These are phyloP conservation scores for Ips nitidus DNA, from an alignment of 1,140 invertebrate species.

Conservation along the genomic window DNA sequence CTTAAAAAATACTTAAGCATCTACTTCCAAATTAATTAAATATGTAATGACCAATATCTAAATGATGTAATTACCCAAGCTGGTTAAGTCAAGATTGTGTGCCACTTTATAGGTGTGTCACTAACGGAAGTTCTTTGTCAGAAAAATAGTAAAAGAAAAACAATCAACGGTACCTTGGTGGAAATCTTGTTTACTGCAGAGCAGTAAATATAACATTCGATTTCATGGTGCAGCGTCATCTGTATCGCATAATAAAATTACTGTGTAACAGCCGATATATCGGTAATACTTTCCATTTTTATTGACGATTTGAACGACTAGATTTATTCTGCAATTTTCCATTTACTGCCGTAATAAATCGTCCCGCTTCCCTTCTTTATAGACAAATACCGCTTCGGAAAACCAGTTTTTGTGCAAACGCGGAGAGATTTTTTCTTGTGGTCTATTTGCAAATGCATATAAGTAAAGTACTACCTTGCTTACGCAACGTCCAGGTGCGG, in stretches of 20 bases:
- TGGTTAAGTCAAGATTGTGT: too few relatives aligned
- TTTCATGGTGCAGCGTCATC: constrained; percentile 6
- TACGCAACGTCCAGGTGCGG: constrained; percentile 19
- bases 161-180: too few relatives aligned
- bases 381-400: constrained; percentile 12
- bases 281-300: constrained; percentile 13
- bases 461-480: constrained; percentile 8
- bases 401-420: constrained; percentile 23
- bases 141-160: too few relatives aligned
- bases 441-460: constrained; percentile 15
- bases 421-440: constrained; percentile 11
- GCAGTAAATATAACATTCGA: background rate
- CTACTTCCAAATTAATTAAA: too few relatives aligned
- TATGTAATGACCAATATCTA: too few relatives aligned
- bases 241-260: constrained; percentile 1
- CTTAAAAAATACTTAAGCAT: too few relatives aligned
- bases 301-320: constrained; percentile 8
- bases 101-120: too few relatives aligned
- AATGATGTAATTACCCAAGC: too few relatives aligned
- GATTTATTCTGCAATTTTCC: constrained; percentile 13
- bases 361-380: constrained; percentile 17
- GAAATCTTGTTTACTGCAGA: too few relatives aligned
- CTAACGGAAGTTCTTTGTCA: too few relatives aligned
- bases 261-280: constrained; percentile 3
- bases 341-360: constrained; percentile 13